Conservation (phyloP, 2,113 vertebrate genomes). For the Serilophus lunatus region DNA sequence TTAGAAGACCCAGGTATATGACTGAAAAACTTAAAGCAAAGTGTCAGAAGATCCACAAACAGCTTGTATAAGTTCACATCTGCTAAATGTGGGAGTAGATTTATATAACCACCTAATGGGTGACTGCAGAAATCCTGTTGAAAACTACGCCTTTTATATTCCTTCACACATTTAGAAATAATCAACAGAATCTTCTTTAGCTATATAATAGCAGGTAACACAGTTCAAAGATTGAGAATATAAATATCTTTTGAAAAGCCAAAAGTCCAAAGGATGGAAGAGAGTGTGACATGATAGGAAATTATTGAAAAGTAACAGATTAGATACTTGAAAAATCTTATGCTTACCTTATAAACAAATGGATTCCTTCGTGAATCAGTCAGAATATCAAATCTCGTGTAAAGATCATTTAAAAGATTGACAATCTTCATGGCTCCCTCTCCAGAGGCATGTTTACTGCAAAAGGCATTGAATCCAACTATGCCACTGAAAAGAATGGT, state of each 20-base stretch:
- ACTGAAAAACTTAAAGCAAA: neutral
- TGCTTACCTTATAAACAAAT: slow-evolving; percentile 93
- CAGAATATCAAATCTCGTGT: slow-evolving; percentile 96
- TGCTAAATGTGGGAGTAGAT: neutral
- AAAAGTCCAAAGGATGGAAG: neutral
- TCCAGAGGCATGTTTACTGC: slow-evolving; percentile 96
- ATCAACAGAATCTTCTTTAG: neutral
- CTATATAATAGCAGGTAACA: neutral
- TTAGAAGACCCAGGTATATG: neutral
- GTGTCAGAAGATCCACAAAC: neutral
- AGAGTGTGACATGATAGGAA: neutral
- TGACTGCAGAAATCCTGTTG: neutral
- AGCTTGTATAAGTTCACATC: neutral
- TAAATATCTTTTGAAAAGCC: neutral
- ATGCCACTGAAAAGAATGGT: slow-evolving; percentile 98
- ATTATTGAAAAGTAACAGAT: neutral
- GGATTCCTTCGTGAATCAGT: slow-evolving; percentile 96
- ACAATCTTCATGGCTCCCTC: slow-evolving; percentile 99
- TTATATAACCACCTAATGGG: neutral
- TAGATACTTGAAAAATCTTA: neutral
- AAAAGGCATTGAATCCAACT: slow-evolving; percentile 95
- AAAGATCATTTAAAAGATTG: slow-evolving; percentile 96
- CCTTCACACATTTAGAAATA: neutral
- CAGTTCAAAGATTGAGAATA: neutral
- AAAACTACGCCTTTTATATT: neutral